Evolutionary conservation across 2,113 vertebrate species (phyloP).

Genomic region (Pseudorectes ferrugineus): DNA sequence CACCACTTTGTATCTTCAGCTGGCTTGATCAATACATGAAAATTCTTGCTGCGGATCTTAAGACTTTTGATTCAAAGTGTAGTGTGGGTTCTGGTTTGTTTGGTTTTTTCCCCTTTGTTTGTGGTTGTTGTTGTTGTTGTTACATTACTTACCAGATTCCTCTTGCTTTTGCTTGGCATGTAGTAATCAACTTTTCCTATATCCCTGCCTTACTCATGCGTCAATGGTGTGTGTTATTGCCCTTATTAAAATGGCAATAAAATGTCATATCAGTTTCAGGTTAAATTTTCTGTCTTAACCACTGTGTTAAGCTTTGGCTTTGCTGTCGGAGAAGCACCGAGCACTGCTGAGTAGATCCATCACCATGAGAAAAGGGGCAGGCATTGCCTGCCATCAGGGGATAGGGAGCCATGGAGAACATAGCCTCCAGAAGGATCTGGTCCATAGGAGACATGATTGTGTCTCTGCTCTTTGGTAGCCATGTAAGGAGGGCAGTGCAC

Average conservation of each 20-base stretch:
- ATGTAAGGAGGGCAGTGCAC: neutral
- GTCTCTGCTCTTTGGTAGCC: neutral
- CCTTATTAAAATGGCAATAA: neutral
- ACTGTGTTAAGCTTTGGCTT: neutral
- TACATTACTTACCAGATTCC: neutral
- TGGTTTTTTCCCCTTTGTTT: accelerated
- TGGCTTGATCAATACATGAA: neutral
- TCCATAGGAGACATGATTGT: neutral
- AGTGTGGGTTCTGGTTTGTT: neutral
- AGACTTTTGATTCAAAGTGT: neutral
- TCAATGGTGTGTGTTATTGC: neutral
- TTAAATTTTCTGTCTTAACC: neutral
- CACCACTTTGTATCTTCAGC: neutral
- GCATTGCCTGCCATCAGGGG: neutral
- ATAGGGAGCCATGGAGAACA: neutral
- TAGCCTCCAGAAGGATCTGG: neutral
- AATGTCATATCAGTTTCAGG: neutral
- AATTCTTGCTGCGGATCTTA: neutral
- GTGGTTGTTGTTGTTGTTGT: neutral
- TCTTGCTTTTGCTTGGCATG: neutral
- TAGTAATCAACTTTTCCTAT: neutral
- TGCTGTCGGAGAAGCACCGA: neutral
- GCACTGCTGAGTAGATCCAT: neutral
- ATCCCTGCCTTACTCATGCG: neutral
- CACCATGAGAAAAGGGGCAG: neutral